phyloP scores from a whole-genome alignment of 2,113 vertebrate genomes.

The Engystomops pustulosus region DNA sequence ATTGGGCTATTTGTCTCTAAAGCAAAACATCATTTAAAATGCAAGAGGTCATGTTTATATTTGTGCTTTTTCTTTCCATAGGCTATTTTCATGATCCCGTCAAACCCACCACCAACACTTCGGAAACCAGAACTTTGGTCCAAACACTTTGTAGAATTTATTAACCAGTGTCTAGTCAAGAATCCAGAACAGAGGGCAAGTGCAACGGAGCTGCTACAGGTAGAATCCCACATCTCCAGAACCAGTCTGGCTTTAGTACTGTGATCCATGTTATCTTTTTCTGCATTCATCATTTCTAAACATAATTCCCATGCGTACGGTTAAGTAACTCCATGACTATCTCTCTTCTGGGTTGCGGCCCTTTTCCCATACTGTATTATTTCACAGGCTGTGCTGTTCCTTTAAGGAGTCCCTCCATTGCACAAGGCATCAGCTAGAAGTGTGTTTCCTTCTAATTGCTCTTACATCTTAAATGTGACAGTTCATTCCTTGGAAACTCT shows the following conservation, averaged over 20 bases:
- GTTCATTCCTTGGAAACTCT: not conserved
- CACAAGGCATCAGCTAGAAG: not conserved
- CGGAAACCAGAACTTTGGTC: slow-evolving; percentile 88
- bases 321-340: too few relatives aligned
- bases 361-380: not conserved
- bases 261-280: too few relatives aligned
- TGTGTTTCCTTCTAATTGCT: not conserved
- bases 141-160: slow-evolving; percentile 80
- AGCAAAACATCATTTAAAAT: too few relatives aligned
- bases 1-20: too few relatives aligned
- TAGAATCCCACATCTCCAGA: slow-evolving; percentile 59
- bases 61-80: slow-evolving; percentile 65
- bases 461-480: not conserved
- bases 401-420: not conserved
- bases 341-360: too few relatives aligned
- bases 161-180: slow-evolving; percentile 90
- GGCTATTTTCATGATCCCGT: slow-evolving; percentile 98
- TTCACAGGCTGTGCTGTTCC: too few relatives aligned
- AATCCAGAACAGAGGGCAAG: slow-evolving; percentile 89
- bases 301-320: too few relatives aligned
- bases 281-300: too few relatives aligned
- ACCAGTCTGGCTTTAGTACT: too few relatives aligned
- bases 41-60: too few relatives aligned
- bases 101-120: slow-evolving; percentile 90
- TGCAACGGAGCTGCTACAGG: slow-evolving; percentile 91